These are phyloP conservation scores for Schizopygopsis malacanthus DNA, from an alignment of 2,797 vertebrate genomes.

Conservation along the genomic window DNA sequence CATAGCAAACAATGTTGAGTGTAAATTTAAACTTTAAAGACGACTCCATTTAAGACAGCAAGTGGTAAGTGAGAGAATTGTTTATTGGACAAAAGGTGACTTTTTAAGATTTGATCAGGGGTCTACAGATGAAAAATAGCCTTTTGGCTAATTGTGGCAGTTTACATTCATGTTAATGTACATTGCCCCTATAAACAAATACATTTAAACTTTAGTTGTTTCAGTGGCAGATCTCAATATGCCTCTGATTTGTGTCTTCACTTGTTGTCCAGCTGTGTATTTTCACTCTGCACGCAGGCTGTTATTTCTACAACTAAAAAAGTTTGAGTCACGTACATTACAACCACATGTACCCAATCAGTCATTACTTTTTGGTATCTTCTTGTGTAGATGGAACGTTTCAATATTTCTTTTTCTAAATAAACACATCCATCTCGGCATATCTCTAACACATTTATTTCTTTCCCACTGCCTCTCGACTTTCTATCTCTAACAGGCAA, in stretches of 20 bases:
- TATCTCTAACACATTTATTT: background rate
- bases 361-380: background rate
- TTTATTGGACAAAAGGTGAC: background rate
- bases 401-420: background rate
- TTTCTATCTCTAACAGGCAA: constrained; percentile 79
- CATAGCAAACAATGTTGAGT: background rate
- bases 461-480: constrained; percentile 18
- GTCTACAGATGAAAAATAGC: background rate
- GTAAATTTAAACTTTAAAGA: background rate
- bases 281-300: constrained; percentile 27
- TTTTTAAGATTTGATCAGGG: background rate
- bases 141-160: background rate
- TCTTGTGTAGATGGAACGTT: background rate
- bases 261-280: background rate
- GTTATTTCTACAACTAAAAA: background rate
- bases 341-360: background rate
- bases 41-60: background rate
- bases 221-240: background rate
- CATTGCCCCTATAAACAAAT: background rate
- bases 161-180: background rate
- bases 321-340: background rate
- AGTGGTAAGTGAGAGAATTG: background rate
- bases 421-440: background rate
- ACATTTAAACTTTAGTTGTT: background rate
- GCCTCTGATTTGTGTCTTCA: background rate